A percentile compares a stretch with the other conserved stretches of the same genome.
Conservation (phyloP, 2,113 vertebrate genomes). For the Cairina moschata region DNA sequence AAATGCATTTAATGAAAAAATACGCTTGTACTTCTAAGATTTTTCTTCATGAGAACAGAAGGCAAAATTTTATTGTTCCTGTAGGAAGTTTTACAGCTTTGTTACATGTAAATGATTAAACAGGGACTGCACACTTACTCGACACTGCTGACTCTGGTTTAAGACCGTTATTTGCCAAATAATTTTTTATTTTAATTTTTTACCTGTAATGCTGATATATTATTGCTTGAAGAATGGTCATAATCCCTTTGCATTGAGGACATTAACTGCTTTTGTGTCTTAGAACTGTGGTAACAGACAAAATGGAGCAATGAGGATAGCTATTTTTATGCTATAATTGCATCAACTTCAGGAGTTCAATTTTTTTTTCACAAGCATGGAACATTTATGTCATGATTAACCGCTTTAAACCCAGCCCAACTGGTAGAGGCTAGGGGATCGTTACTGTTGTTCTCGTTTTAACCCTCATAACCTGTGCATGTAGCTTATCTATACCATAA, state of each 20-base stretch:
- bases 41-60: not conserved
- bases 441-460: not conserved
- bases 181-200: conserved; percentile 24
- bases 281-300: not conserved
- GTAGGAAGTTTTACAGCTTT: not conserved
- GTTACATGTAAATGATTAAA: conserved; percentile 33
- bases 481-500: conserved; percentile 21
- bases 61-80: not conserved
- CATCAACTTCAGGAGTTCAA: not conserved
- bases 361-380: not conserved
- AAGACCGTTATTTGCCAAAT: conserved; percentile 41
- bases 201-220: not conserved
- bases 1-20: not conserved
- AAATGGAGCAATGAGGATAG: not conserved
- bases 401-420: conserved; percentile 5
- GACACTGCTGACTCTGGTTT: conserved; percentile 23
- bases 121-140: not conserved
- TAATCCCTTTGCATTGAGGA: not conserved
- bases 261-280: not conserved
- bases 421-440: not conserved
- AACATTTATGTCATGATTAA: not conserved
- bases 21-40: not conserved
- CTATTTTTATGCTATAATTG: not conserved
- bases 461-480: not conserved
- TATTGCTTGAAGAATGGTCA: not conserved